Percentiles rank a stretch among this genome's conserved stretches.
phyloP scores from a whole-genome alignment of 2,888 invertebrate species.

The Cheilosia vulpina region DNA sequence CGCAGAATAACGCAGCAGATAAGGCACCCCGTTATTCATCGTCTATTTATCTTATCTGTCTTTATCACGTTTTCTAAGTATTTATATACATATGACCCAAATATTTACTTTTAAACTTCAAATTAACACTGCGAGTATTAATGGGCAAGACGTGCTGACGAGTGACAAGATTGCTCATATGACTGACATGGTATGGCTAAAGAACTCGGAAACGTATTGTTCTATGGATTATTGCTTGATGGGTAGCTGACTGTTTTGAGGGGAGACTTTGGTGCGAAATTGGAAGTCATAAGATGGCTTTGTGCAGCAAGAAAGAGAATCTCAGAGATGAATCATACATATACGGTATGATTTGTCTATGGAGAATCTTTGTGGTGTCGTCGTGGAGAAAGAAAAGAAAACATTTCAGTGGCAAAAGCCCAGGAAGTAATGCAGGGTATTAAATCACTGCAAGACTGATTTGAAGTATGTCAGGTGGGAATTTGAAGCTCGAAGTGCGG shows the following conservation, averaged over 20 bases:
- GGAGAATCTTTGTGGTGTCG: no score
- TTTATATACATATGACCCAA: background rate
- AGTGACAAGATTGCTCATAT: background rate
- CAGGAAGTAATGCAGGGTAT: no score
- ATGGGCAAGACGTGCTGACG: background rate
- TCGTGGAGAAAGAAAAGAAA: no score
- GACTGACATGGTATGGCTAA: background rate
- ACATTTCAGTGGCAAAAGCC: no score
- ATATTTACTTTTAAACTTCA: conserved; percentile 5
- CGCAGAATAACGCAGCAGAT: background rate
- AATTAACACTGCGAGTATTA: background rate
- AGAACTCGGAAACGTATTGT: background rate
- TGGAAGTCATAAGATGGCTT: no score
- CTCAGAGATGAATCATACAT: no score
- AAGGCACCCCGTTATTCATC: background rate
- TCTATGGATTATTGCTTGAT: background rate
- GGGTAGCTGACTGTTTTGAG: background rate
- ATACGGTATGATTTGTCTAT: no score
- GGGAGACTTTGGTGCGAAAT: no score
- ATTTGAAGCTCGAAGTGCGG: no score
- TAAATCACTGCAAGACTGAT: no score
- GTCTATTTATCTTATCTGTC: conserved; percentile 13
- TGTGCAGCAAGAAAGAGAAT: no score
- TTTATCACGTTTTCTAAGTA: conserved; percentile 1
- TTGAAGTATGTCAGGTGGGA: no score